Evolutionary conservation across 1,140 invertebrate species (phyloP).

Genomic region (Listronotus oregonensis): DNA sequence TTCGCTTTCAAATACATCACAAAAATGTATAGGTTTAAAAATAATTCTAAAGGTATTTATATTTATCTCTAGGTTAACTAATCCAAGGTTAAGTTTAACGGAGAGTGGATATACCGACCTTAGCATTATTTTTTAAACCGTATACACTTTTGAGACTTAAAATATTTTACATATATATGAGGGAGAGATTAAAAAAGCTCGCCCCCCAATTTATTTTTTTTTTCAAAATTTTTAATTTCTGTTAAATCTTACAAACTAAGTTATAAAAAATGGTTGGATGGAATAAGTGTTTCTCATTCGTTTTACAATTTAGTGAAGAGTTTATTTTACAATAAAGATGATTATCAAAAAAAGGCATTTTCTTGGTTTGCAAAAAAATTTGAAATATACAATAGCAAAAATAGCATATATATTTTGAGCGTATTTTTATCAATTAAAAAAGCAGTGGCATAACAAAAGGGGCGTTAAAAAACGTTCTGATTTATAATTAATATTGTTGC

Average conservation of each 20-base stretch:
- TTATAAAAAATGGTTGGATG: slow-evolving; percentile 50
- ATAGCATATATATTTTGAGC: slow-evolving; percentile 41
- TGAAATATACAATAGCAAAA: slow-evolving; percentile 48
- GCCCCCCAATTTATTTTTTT: neutral
- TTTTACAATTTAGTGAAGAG: slow-evolving; percentile 5
- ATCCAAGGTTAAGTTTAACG: too few relatives aligned
- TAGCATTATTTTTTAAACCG: neutral
- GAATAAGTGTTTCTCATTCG: slow-evolving; percentile 47
- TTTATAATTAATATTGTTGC: too few relatives aligned
- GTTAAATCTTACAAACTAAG: slow-evolving; percentile 36
- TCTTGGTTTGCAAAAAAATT: slow-evolving; percentile 47
- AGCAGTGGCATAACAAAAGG: neutral
- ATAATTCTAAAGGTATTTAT: neutral
- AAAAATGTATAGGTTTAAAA: slow-evolving; percentile 8
- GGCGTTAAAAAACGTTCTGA: too few relatives aligned
- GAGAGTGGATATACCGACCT: neutral
- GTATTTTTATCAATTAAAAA: slow-evolving; percentile 31
- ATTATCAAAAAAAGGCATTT: slow-evolving; percentile 49
- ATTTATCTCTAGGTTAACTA: neutral
- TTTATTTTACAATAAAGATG: too few relatives aligned
- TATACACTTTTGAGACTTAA: neutral
- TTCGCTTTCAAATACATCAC: slow-evolving; percentile 44
- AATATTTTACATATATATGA: neutral
- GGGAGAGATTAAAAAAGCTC: neutral
- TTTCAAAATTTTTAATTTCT: neutral